Conservation (phyloP, 1,140 invertebrate genomes). For the Palaemon carinicauda region DNA sequence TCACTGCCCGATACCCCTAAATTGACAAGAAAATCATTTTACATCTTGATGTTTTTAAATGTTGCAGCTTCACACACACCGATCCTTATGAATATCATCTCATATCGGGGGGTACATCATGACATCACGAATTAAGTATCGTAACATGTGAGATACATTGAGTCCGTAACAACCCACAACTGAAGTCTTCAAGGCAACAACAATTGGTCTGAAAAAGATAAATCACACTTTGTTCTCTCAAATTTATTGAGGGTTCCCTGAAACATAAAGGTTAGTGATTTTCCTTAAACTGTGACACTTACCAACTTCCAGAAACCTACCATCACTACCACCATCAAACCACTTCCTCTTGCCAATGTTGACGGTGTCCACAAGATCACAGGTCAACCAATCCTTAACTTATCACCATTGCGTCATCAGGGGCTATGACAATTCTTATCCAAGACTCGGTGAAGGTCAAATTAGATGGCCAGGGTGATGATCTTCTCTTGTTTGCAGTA, state of each 20-base stretch:
- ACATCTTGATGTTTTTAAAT: constrained; percentile 47
- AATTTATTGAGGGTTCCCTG: constrained; percentile 45
- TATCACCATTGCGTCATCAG: too few relatives aligned
- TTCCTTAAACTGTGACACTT: constrained; percentile 14
- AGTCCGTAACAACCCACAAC: constrained; percentile 53
- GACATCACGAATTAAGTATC: constrained; percentile 56
- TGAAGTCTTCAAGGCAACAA: constrained; percentile 58
- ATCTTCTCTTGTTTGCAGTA: too few relatives aligned
- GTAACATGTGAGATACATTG: constrained; percentile 53
- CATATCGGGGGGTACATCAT: constrained; percentile 46
- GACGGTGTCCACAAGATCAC: too few relatives aligned
- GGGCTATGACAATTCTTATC: too few relatives aligned
- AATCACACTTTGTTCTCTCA: constrained; percentile 52
- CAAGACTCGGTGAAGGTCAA: too few relatives aligned
- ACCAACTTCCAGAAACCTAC: constrained; percentile 28
- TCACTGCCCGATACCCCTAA: too few relatives aligned
- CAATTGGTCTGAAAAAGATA: constrained; percentile 58
- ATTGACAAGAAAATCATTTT: constrained; percentile 50
- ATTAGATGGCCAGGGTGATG: too few relatives aligned
- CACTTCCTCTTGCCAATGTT: too few relatives aligned
- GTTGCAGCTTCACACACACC: constrained; percentile 45
- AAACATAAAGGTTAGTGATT: constrained; percentile 5
- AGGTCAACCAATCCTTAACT: too few relatives aligned
- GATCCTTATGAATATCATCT: constrained; percentile 56
- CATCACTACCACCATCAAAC: background rate